Base-by-base conservation (phyloP, 37 sponge, comb jelly and placozoan species). In the Cladorhizidae sp. region DNA sequence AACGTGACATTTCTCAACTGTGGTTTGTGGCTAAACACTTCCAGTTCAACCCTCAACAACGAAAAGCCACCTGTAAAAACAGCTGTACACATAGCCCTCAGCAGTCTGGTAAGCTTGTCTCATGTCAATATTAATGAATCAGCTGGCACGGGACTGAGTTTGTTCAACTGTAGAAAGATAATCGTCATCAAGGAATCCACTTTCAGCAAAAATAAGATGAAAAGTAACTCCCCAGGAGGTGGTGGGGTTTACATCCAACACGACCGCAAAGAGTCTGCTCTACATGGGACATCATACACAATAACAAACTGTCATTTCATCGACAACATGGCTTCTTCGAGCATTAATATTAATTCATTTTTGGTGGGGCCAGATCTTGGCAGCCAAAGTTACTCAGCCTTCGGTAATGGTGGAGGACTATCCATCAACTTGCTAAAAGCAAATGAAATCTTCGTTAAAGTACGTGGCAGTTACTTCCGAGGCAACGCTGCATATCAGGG, bases 331-430 rank as follows among this genome's bases (percentile, higher is more conserved):
- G 74, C 56, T 26, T 55, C 74, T 33, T 35, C 37, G 2, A 29
- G 56, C 3, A 41, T 45, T 5, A 5, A 45, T 5, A 45, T 5
- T 5, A 45, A 45, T 45, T 45, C 36, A 2, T 54, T 11, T 26
- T 29, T 22, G 9, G 2, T 11, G 20, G 33, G 1, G 37, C 1
- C 14, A 50, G 54, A 40, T 17, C 7, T 6, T 5, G 28, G 54
- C 3, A 54, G 31, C 12, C 15, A 67, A 17, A 45, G 50, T 14
- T 20, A 74, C 26, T 74, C 54, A 35, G 1, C 31, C 20, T 74
- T 32, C 31, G 74, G 74, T 2, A 26, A 18, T 9, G 74, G 74
- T 31, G 74, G 74, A 74, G 74, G 74, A 20, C 56, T 74, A 26
- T 21, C 56, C 9, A 18, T 74, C 2, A 54, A 54, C 21, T 22